phyloP scores from a whole-genome alignment of 2,113 vertebrate genomes.

The Prionailurus viverrinus region DNA sequence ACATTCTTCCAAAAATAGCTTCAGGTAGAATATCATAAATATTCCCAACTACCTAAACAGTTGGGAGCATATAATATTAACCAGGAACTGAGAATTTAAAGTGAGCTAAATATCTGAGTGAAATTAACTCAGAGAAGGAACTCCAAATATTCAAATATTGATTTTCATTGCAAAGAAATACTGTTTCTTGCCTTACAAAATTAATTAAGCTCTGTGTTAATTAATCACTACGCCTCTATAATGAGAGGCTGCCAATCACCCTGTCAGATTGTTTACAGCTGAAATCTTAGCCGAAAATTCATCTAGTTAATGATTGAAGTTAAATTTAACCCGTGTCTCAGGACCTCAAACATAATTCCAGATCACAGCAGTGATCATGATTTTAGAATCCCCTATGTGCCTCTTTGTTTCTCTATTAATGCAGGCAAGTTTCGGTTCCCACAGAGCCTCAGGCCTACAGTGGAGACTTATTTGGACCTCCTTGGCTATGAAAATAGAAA shows the following conservation, averaged over 20 bases:
- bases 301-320: constrained; percentile 81
- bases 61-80: constrained; percentile 70
- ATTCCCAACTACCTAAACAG: constrained; percentile 66
- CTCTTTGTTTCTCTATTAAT: neutral
- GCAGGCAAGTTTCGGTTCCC: neutral
- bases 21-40: constrained; percentile 56
- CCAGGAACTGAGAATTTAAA: constrained; percentile 68
- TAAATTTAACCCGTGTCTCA: constrained; percentile 81
- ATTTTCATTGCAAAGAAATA: constrained; percentile 75
- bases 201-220: constrained; percentile 84
- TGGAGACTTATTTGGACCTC: neutral
- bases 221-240: constrained; percentile 82
- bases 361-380: neutral
- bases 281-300: constrained; percentile 76
- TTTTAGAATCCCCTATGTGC: neutral
- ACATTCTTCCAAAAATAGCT: constrained; percentile 70
- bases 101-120: constrained; percentile 66
- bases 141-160: constrained; percentile 72
- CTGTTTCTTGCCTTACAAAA: constrained; percentile 80
- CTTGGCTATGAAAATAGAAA: neutral
- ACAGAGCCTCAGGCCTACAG: accelerated
- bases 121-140: constrained; percentile 54
- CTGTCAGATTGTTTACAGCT: constrained; percentile 83
- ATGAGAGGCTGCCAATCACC: constrained; percentile 84
- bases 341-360: constrained; percentile 56